Evolutionary conservation across 2,888 invertebrate species (phyloP), one percentile per base, ranked within the genome.

Genomic region (Luperina testacea): DNA sequence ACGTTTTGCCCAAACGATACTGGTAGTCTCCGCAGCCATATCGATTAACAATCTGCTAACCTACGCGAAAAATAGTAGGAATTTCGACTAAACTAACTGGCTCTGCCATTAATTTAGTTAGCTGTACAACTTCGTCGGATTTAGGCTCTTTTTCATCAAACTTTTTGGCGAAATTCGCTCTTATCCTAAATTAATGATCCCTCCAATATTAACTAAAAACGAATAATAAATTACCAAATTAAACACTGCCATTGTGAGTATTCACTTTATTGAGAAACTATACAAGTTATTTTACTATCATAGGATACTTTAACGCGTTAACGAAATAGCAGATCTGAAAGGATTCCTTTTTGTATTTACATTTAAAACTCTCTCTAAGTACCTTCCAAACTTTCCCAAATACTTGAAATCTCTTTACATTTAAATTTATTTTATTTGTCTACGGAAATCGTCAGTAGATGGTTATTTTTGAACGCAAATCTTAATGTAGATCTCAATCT

Each of bases 371-470:
- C 63, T 61, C 38, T 72, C 69, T 68, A 75, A 82, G 82, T 81
- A 79, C 80, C 65, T 78, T 82, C 79, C 78, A 77, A 82, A 73
- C 59, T 77, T 71, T 83, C 85, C 87, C 81, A 85, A 87, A 75
- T 77, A 59, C 63, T 73, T 63, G 20, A 27, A 61, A 64, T 57
- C 32, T 24, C 17, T 27, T 45, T 71, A 24, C 24, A 17, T 51
- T 81, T n/a, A 9, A 3, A 15, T 81, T 48, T 13, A 13, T 64
- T 59, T 70, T 45, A 11, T 64, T 72, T 80, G 1, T 67, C 11
- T 65, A 38, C 27, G 80, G 72, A 63, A 83, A 83, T 83, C 83
- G 83, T 83, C 83, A 83, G 83, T 73, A 73, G 13, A 51, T 51
- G 48, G 42, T 73, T 13, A 77, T 64, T 75, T 75, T 72, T 38